phyloP scores from a whole-genome alignment of 2,113 vertebrate genomes.

The Siphamia tubifer region DNA sequence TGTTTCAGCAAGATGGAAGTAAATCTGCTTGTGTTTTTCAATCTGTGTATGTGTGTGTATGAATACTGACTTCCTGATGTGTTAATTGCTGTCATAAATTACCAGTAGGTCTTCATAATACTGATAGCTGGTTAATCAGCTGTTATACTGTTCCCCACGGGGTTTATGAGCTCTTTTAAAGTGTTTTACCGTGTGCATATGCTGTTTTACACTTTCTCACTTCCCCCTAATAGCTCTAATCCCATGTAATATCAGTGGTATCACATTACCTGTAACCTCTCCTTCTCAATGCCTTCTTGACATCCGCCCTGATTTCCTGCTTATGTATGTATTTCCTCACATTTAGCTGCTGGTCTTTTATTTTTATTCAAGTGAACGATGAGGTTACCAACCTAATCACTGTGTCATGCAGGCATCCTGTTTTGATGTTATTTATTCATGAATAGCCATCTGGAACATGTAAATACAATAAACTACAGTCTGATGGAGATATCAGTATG shows the following conservation, averaged over 20 bases:
- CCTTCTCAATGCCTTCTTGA: not conserved
- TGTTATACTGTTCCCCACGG: slow-evolving; percentile 23
- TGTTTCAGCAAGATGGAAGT: not conserved
- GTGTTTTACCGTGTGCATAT: not conserved
- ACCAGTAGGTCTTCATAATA: slow-evolving; percentile 22
- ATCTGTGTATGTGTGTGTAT: not conserved
- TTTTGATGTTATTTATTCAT: slow-evolving; percentile 25
- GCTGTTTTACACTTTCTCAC: not conserved
- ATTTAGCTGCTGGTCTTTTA: not conserved
- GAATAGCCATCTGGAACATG: not conserved
- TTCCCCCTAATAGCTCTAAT: not conserved
- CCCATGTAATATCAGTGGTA: not conserved
- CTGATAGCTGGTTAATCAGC: slow-evolving; percentile 50
- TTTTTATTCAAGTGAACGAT: slow-evolving; percentile 7
- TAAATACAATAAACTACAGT: not conserved
- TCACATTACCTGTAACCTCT: not conserved
- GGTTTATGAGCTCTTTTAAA: slow-evolving; percentile 25
- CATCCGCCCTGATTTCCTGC: not conserved
- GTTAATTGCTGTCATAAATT: slow-evolving; percentile 41
- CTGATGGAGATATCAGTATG: not conserved
- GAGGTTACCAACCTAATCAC: slow-evolving; percentile 16
- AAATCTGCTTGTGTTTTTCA: not conserved
- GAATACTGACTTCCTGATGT: slow-evolving; percentile 11
- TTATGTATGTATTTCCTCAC: not conserved
- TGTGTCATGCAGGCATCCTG: not conserved